Base-by-base conservation (phyloP, 2,888 invertebrate genomes). In the Sinhomidia bicolor region DNA sequence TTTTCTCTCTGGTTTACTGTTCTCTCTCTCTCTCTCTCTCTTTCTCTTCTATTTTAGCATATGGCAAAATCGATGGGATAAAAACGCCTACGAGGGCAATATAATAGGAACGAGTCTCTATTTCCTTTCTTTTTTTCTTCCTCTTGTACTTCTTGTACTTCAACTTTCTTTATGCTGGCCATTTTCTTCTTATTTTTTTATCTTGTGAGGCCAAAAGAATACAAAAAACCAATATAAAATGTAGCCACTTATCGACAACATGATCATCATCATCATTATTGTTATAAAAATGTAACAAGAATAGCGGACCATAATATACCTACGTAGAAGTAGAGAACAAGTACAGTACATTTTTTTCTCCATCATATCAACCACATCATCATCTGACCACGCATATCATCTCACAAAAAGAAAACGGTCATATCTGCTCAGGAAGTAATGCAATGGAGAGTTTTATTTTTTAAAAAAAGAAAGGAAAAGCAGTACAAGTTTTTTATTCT, bases 11-110 rank as follows among this genome's bases (percentile, higher is more conserved):
- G 2, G 65, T 65, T 65, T 32, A 9, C 14, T 10, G 1, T 12
- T 65, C 10, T 26, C 29, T n/a, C 68, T 68, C 20, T 68, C n/a
- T n/a, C n/a, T n/a, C n/a, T n/a, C n/a, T n/a, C n/a, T n/a, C n/a
- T n/a, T n/a, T n/a, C n/a, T n/a, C n/a, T n/a, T n/a, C n/a, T n/a
- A n/a, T n/a, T n/a, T n/a, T n/a, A 76, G 29, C 76, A 76, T 76
- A 76, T 76, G 76, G 51, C 74, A 86, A 80, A 81, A 80, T 81
- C 86, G 81, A 86, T 74, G 57, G 44, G 29, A 81, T 76, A 54
- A 65, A 54, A 44, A 60, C 57, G 74, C 84, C 76, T 76, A 57
- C 41, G 84, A 84, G 84, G 57, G 74, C 76, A 57, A 84, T 83
- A 82, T 78, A 44, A 79, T 62, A 74, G 29, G 36, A 81, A 62